phyloP scores from a whole-genome alignment of 2,888 invertebrate species.

The Erebia aethiops region DNA sequence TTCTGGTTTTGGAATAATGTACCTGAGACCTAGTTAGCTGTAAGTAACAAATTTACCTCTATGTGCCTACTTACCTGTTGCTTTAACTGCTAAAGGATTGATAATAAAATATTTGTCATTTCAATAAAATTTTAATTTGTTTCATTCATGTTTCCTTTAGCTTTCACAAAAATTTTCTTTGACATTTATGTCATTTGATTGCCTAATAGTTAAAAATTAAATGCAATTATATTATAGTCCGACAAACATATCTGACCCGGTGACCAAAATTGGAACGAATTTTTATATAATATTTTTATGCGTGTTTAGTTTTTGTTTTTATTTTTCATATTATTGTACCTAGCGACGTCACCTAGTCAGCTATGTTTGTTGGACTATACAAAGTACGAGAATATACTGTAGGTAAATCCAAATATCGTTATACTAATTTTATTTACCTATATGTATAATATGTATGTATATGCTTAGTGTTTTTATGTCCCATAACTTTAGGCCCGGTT shows the following conservation, averaged over 20 bases:
- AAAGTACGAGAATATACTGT: neutral
- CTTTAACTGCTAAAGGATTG: neutral
- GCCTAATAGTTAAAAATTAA: constrained; percentile 11
- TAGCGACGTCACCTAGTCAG: no score
- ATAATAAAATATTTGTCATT: neutral
- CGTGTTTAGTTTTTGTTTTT: no score
- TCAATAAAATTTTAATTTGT: neutral
- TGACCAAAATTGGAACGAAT: no score
- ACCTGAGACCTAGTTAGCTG: no score
- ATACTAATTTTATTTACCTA: neutral
- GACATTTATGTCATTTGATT: neutral
- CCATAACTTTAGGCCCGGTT: no score
- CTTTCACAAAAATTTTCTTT: constrained; percentile 10
- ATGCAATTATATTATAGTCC: constrained; percentile 4
- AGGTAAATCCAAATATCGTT: constrained; percentile 10
- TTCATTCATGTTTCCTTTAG: neutral
- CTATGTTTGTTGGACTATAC: neutral
- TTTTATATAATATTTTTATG: no score
- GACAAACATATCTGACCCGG: no score
- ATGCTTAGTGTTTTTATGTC: neutral
- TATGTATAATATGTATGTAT: no score
- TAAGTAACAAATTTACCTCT: neutral
- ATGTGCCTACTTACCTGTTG: neutral
- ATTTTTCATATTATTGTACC: no score
- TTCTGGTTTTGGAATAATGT: no score